Evolutionary conservation across 2,797 vertebrate species (phyloP).

Genomic region (Netta rufina): DNA sequence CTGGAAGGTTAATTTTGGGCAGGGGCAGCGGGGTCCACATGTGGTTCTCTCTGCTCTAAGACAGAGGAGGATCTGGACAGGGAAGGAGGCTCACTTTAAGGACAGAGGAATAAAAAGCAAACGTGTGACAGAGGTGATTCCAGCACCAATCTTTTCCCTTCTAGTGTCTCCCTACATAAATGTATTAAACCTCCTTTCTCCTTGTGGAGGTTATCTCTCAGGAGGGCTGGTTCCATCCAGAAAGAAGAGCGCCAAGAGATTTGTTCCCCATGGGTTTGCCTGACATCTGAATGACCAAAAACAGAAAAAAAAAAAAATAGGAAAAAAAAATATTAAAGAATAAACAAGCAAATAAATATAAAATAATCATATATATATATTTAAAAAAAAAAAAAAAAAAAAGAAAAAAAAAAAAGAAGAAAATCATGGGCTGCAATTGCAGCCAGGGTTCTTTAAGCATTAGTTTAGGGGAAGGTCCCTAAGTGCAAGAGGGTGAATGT

Average conservation of each 20-base stretch:
- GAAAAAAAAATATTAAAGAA: too few relatives aligned
- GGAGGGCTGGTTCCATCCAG: neutral
- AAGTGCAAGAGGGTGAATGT: neutral
- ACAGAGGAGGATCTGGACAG: neutral
- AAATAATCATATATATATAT: too few relatives aligned
- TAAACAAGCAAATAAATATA: rapidly evolving
- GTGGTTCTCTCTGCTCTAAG: neutral
- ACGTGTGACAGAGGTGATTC: neutral
- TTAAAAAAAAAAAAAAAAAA: rapidly evolving
- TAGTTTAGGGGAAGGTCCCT: neutral
- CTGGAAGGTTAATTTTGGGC: neutral
- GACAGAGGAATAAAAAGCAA: neutral
- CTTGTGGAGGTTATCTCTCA: rapidly evolving
- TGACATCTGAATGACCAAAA: neutral
- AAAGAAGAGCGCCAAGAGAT: neutral
- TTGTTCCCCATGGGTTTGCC: neutral
- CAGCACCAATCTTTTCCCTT: neutral
- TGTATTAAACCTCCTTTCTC: neutral
- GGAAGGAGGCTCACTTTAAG: neutral
- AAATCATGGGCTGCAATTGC: neutral
- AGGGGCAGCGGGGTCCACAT: neutral
- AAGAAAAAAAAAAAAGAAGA: rapidly evolving
- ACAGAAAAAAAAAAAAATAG: neutral
- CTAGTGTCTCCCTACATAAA: neutral
- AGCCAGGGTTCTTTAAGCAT: neutral